Base-by-base conservation (phyloP, 2,888 invertebrate genomes). In the Sphaerophoria taeniata region DNA sequence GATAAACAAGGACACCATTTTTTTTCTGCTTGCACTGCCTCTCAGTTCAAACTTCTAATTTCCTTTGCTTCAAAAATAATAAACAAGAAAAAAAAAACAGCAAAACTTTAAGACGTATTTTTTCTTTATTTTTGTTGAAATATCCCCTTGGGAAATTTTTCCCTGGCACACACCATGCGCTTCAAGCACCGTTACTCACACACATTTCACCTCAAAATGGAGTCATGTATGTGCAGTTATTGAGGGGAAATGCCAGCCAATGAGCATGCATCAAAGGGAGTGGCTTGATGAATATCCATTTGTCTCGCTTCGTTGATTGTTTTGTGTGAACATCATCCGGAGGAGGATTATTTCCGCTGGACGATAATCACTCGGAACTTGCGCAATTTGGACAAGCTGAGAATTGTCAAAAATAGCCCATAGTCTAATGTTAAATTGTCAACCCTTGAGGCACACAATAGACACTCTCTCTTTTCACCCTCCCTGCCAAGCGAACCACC, bases 331-430 rank as follows among this genome's bases (percentile, higher is more conserved):
- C 89, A 89, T 88, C 90, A 87, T 45, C 49, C 49, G 39, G 71
- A 61, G 69, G 60, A 61, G 55, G 78, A 39, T 63, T 49, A 61
- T 65, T 69, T 51, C 87, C 56, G 65, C 74, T 61, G 72, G 55
- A 87, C 86, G 88, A 89, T 90, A 90, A 90, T 90, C 90, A 90
- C 88, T 89, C 87, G 87, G 88, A 89, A 89, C 90, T 88, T 89
- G 90, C 90, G 90, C 90, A 86, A 43, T 12, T 60, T 49, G 65
- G 36, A 77, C 74, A 39, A 78, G 81, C 74, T 72, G 71, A 81
- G 83, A 81, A 78, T 87, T 87, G 84, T 87, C 87, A 87, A 88
- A 67, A 80, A 77, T 77, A 56, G 55, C 45, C 56, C 47, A 72
- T 24, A 67, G 51, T 69, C 58, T 61, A n/a, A 63, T 53, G 1